Evolutionary conservation across 2,888 invertebrate species (phyloP), one percentile per base, ranked within the genome.

Genomic region (Coecobrya sp.): DNA sequence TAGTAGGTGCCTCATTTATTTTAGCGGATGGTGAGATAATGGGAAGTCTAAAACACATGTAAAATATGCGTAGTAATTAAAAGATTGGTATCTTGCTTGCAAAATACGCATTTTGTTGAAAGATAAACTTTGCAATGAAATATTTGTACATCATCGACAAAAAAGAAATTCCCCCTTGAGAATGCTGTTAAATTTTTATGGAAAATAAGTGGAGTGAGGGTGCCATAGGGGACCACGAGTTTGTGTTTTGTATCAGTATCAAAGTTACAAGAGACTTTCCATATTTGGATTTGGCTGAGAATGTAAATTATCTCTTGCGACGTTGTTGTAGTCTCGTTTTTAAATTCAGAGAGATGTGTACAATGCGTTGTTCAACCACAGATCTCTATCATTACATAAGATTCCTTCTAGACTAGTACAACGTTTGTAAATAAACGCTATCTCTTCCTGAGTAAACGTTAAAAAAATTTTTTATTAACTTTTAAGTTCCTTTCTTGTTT

Each of bases 251-350:
- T 65, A 45, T 88, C 65, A 88, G 79, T 22, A 45, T 22, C 65
- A 65, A 49, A 49, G 0, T 30, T 70, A 81, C 81, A 87, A 73
- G 79, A 87, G 79, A 65, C 45, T 55, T 85, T 62, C 92, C 92
- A 68, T 92, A 89, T 92, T 89, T 92, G 92, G 92, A 25, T 19
- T 76, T 68, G 22, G 30, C 25, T 68, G 55, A 76, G 91, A 79
- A 85, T 85, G 85, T 92, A 92, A 92, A 92, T 92, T 92, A 89
- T 88, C 88, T 92, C 49, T 82, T 73, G 81, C 79, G 82, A 86
- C 59, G 68, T 42, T 70, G 11, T 27, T 36, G 62, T 82, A 62
- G 42, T 55, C 55, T 52, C 19, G 55, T 55, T 81, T 55, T 81
- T 55, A 82, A 62, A 82, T 62, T 82, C 62, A 36, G 73, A 84